Percentiles rank a stretch among this genome's conserved stretches.
These are phyloP conservation scores for Prionace glauca DNA, from an alignment of 2,797 vertebrate genomes.

Conservation along the genomic window DNA sequence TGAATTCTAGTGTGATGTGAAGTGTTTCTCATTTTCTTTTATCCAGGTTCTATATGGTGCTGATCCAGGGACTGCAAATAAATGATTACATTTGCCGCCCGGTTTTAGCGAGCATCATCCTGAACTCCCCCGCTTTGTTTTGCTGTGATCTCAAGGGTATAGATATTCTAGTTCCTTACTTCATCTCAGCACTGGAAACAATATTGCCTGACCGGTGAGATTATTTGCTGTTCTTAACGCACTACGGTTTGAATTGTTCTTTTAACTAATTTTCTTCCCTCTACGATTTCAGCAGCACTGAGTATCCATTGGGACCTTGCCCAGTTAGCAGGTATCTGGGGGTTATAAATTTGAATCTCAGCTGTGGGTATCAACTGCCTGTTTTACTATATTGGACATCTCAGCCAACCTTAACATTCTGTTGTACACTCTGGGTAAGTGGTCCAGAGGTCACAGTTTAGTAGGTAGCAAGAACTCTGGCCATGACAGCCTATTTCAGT, in stretches of 20 bases:
- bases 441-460: no score
- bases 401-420: background rate
- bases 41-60: slow-evolving; percentile 87
- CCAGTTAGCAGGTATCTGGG: background rate
- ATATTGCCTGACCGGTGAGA: slow-evolving; percentile 85
- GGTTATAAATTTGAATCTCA: background rate
- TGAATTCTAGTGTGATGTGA: background rate
- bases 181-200: slow-evolving; percentile 80
- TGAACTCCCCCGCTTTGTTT: slow-evolving; percentile 84
- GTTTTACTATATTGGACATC: background rate
- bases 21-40: slow-evolving; percentile 50
- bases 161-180: slow-evolving; percentile 80
- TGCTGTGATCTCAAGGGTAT: slow-evolving; percentile 86
- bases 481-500: background rate
- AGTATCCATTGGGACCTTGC: background rate
- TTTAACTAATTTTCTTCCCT: background rate
- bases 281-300: background rate
- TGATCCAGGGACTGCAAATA: slow-evolving; percentile 85
- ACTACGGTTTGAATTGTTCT: background rate
- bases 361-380: background rate
- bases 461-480: background rate
- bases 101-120: slow-evolving; percentile 79
- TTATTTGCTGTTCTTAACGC: background rate
- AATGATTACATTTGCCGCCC: slow-evolving; percentile 75
- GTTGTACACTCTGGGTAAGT: background rate